phyloP scores from a whole-genome alignment of 2,113 vertebrate species.

The Polypterus senegalus region DNA sequence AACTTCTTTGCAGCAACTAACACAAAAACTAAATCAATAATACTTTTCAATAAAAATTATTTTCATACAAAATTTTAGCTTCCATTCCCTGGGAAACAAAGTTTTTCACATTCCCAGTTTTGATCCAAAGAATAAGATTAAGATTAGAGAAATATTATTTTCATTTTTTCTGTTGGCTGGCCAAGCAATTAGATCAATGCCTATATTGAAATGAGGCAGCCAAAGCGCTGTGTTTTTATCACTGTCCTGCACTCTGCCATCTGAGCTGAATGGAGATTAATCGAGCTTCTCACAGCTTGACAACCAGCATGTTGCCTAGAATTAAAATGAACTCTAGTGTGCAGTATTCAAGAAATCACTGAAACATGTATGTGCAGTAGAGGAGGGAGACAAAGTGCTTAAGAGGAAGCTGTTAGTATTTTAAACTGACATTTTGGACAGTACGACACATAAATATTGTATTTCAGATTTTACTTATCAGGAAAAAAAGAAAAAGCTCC shows the following conservation, averaged over 20 bases:
- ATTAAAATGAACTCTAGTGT: neutral
- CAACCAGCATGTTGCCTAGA: neutral
- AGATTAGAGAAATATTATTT: neutral
- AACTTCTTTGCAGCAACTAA: too few species aligned
- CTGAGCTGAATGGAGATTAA: neutral
- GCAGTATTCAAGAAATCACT: neutral
- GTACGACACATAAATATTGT: too few species aligned
- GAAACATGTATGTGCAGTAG: neutral
- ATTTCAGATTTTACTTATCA: too few species aligned
- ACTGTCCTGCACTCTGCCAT: neutral
- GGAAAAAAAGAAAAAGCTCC: too few species aligned
- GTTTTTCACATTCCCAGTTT: neutral
- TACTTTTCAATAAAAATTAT: too few species aligned
- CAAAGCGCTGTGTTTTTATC: neutral
- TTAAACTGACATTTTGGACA: too few species aligned
- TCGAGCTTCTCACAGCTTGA: neutral
- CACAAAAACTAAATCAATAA: too few species aligned
- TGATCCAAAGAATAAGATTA: neutral
- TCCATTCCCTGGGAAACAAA: too few species aligned
- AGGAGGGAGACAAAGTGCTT: neutral
- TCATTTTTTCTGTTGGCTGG: neutral
- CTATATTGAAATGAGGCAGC: neutral
- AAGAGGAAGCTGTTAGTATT: too few species aligned
- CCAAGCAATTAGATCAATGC: neutral
- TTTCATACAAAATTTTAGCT: too few species aligned